These are phyloP conservation scores for Galeopsomyia nigrocyanea DNA, from an alignment of 2,888 invertebrate genomes.

Conservation along the genomic window DNA sequence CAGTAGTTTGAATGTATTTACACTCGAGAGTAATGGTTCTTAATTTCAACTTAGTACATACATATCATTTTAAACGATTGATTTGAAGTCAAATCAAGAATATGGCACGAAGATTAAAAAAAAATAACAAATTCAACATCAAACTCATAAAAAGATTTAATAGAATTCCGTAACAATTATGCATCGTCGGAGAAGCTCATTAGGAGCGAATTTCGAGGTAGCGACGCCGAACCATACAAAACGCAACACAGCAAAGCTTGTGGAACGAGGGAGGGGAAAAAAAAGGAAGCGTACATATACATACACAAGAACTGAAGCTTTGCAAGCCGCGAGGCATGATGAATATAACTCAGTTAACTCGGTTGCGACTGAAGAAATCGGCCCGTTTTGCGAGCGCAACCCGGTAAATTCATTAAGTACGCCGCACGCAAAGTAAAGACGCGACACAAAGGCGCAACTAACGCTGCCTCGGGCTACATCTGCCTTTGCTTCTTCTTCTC, in stretches of 20 bases:
- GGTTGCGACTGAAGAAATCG: slow-evolving; percentile 10
- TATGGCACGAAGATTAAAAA: too few species aligned
- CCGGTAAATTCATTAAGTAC: slow-evolving; percentile 25
- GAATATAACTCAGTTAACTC: slow-evolving; percentile 22
- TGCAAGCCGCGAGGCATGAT: background rate
- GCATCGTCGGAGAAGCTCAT: slow-evolving; percentile 17
- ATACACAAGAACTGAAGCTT: slow-evolving; percentile 2
- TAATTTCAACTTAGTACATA: too few species aligned
- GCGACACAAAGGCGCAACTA: slow-evolving; percentile 8
- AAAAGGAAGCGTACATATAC: background rate
- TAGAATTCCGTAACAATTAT: too few species aligned
- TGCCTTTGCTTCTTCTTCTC: background rate
- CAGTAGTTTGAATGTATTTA: too few species aligned
- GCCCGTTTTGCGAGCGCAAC: background rate
- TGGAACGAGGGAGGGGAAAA: slow-evolving; percentile 1
- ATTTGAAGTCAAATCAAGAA: too few species aligned
- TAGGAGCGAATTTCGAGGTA: slow-evolving; percentile 27
- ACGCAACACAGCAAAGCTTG: background rate
- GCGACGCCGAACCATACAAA: background rate
- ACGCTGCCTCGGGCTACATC: background rate
- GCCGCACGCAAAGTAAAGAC: background rate
- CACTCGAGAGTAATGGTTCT: too few species aligned
- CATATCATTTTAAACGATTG: too few species aligned
- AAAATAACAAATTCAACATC: too few species aligned
- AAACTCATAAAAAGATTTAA: too few species aligned